These are phyloP conservation scores for Luffia ferchaultella DNA, from an alignment of 2,888 invertebrate species.

Conservation along the genomic window DNA sequence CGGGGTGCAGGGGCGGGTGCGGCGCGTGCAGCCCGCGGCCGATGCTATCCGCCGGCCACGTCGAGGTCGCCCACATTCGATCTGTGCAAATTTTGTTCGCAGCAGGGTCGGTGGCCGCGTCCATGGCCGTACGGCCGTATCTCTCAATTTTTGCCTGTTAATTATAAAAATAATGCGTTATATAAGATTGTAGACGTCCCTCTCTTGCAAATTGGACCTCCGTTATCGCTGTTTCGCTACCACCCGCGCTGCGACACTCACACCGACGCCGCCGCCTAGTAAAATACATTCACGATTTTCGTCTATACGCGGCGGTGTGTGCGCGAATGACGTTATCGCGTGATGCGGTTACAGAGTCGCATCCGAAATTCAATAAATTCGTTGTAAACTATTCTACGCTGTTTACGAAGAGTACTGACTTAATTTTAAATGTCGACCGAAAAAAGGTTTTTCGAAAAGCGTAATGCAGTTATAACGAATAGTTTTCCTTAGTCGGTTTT, in stretches of 20 bases:
- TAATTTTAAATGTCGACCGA: constrained; percentile 3
- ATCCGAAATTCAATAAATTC: too few relatives aligned
- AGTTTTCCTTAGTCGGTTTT: constrained; percentile 12
- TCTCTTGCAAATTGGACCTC: constrained; percentile 20
- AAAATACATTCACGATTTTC: constrained; percentile 61
- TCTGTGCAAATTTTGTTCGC: constrained; percentile 61
- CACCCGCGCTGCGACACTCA: constrained; percentile 43
- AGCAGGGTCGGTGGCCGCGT: constrained; percentile 53
- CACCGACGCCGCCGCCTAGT: constrained; percentile 38
- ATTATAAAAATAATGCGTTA: constrained; percentile 68
- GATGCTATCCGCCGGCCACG: too few relatives aligned
- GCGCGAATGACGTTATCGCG: constrained; percentile 62
- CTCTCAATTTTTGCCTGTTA: constrained; percentile 65
- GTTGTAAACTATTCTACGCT: too few relatives aligned
- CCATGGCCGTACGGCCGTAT: constrained; percentile 59
- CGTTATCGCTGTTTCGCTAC: constrained; percentile 29
- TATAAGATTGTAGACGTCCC: constrained; percentile 41
- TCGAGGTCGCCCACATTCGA: constrained; percentile 66
- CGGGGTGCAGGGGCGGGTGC: too few relatives aligned
- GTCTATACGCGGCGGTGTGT: constrained; percentile 43
- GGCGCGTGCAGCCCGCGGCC: too few relatives aligned
- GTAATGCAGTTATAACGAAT: not conserved
- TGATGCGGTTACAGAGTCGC: constrained; percentile 60
- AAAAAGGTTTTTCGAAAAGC: constrained; percentile 2
- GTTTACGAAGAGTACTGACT: too few relatives aligned